These are phyloP conservation scores for Apotomis turbidana DNA, from an alignment of 2,888 invertebrate genomes.

Conservation along the genomic window DNA sequence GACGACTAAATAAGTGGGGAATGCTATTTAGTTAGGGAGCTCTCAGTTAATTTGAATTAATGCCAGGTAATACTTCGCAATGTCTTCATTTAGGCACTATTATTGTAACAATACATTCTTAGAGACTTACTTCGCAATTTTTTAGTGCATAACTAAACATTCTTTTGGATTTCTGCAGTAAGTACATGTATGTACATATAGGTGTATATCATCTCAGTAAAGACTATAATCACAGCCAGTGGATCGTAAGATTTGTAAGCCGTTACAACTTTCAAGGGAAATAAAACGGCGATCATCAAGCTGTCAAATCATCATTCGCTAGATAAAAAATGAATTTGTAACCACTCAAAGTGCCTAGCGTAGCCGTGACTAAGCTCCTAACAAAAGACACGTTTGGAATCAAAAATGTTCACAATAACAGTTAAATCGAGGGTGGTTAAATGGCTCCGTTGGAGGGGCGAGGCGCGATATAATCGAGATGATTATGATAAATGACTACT, in stretches of 20 bases:
- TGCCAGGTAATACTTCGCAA: neutral
- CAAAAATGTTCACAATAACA: constrained; percentile 76
- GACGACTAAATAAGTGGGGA: constrained; percentile 37
- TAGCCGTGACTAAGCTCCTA: constrained; percentile 55
- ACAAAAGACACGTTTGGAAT: constrained; percentile 67
- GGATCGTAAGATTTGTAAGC: neutral
- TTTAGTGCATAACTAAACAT: no score
- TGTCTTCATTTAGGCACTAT: constrained; percentile 1
- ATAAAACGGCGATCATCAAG: constrained; percentile 40
- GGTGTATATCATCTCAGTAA: no score
- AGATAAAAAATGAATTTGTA: constrained; percentile 56
- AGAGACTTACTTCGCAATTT: no score
- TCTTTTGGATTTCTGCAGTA: no score
- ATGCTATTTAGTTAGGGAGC: constrained; percentile 9
- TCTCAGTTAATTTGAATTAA: constrained; percentile 16
- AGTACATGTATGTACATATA: no score
- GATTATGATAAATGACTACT: constrained; percentile 80
- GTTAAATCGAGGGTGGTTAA: constrained; percentile 81
- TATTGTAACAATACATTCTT: neutral
- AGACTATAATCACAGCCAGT: neutral
- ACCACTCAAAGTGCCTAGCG: constrained; percentile 42
- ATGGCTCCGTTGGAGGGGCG: constrained; percentile 68
- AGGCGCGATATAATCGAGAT: constrained; percentile 78
- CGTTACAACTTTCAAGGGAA: neutral
- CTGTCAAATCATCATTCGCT: constrained; percentile 60